A percentile compares a stretch with the other conserved stretches of the same genome.
Conservation (phyloP, 2,113 vertebrate genomes). For the Syngnathoides biaculeatus region DNA sequence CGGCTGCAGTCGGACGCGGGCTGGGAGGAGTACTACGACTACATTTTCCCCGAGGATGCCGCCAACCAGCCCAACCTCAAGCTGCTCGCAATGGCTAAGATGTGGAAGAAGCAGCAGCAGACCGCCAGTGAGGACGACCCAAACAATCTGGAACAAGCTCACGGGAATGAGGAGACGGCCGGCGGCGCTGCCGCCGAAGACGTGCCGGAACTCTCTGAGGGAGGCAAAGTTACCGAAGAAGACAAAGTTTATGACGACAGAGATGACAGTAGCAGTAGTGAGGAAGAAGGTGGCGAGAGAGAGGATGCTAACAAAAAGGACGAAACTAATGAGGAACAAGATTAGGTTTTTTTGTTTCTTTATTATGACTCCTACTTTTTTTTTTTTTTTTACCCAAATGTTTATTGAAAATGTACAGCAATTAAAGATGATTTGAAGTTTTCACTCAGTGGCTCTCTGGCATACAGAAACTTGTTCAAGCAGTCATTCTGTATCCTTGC, state of each 20-base stretch:
- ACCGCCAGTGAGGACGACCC: conserved; percentile 62
- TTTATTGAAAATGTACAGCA: conserved; percentile 28
- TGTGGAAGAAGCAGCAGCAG: conserved; percentile 95
- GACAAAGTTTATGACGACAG: conserved; percentile 23
- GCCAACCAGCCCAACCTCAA: conserved; percentile 98
- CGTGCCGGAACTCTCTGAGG: background rate
- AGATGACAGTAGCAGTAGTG: conserved; percentile 26
- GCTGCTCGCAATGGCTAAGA: conserved; percentile 95
- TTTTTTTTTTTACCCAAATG: conserved; percentile 1
- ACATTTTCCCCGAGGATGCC: conserved; percentile 97
- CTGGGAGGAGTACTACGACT: conserved; percentile 98
- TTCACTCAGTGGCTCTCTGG: conserved; percentile 40
- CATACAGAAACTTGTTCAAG: background rate
- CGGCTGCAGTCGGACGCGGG: conserved; percentile 86
- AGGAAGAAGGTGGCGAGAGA: conserved; percentile 26
- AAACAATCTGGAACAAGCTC: background rate
- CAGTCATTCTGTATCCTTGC: background rate
- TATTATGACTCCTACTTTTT: background rate
- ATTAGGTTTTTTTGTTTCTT: conserved; percentile 29
- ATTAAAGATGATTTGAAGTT: background rate
- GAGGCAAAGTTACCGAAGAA: background rate
- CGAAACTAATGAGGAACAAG: conserved; percentile 20
- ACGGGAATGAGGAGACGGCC: conserved; percentile 54
- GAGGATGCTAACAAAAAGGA: conserved; percentile 22
- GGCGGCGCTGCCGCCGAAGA: conserved; percentile 14